Evolutionary conservation across 2,113 vertebrate species (phyloP), one percentile per base, ranked within the genome.

Genomic region (Setophaga kirtlandii): DNA sequence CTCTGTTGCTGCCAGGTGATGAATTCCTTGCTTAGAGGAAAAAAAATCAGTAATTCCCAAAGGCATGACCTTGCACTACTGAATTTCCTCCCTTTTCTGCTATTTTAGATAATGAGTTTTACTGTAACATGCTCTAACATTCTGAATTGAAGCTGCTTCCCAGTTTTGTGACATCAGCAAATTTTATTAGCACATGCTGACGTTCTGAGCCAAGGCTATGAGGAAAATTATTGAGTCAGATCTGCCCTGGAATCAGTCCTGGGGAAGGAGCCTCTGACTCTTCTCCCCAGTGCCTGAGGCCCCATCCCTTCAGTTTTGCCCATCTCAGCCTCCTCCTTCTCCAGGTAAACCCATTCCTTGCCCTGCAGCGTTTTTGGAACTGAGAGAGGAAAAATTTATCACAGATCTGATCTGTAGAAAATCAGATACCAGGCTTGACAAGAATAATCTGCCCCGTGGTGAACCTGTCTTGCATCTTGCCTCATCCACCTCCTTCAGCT

Each of bases 161-260:
- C 69, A 52, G 35, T 83, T 94, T 37, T 92, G 83, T 90, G 76
- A 87, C 86, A 81, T 63, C 89, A 86, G 50, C 59, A 86, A 35
- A 62, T 90, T 74, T 59, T 70, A 81, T 89, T 89, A 94, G 68
- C 47, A 41, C 35, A 31, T 28, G 56, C 33, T 81, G 80, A 89
- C 0, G 1, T 83, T 86, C 80, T 74, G 64, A 83, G 79, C 56
- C 71, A 77, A 81, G 37, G 46, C 42, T 55, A 5, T 33, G n/a
- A 94, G 71, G 87, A 56, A 93, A 95, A 59, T 55, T 39, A 60
- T 23, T 56, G 55, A 94, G 41, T 56, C 78, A 92, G 64, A 59
- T 56, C 42, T 56, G 42, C 74, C 47, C 47, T 86, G 83, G 83
- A 74, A 94, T 25, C 11, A 8, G 16, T 35, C 21, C 41, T 64